A percentile compares a stretch with the other conserved stretches of the same genome.
phyloP scores from a whole-genome alignment of 2,888 invertebrate species.

The Drosophila mulleri region DNA sequence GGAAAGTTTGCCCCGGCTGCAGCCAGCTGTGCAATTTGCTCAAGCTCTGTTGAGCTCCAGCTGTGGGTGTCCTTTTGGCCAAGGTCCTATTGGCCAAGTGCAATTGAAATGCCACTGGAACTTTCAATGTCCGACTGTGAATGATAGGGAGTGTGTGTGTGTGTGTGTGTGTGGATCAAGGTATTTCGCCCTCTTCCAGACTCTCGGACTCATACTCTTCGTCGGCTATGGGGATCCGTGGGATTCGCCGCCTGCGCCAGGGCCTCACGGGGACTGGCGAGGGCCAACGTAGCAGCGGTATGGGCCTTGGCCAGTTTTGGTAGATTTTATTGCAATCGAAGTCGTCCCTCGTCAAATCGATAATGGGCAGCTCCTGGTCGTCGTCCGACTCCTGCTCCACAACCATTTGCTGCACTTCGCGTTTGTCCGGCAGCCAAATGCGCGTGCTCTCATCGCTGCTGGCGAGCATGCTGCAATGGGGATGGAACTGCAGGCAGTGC shows the following conservation, averaged over 20 bases:
- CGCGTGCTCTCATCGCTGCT: constrained; percentile 38
- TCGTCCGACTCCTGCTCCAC: neutral
- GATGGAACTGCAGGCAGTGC: constrained; percentile 52
- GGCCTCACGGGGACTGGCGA: too few relatives aligned
- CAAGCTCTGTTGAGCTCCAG: constrained; percentile 45
- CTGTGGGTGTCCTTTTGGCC: constrained; percentile 36
- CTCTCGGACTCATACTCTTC: neutral
- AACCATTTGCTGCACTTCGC: neutral
- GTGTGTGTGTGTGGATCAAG: constrained; percentile 12
- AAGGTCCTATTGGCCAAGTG: constrained; percentile 45
- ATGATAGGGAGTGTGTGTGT: neutral
- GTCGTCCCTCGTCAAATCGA: constrained; percentile 32
- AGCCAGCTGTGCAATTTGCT: constrained; percentile 76
- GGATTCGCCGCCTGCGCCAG: neutral
- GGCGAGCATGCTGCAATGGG: constrained; percentile 52
- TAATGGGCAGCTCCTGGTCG: constrained; percentile 7
- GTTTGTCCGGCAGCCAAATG: constrained; percentile 50
- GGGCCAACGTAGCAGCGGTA: neutral
- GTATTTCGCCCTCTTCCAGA: constrained; percentile 58
- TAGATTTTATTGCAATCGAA: neutral
- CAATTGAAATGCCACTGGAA: constrained; percentile 41
- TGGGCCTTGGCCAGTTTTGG: constrained; percentile 9
- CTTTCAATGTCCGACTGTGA: constrained; percentile 11
- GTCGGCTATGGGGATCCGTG: too few relatives aligned
- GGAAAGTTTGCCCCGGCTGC: constrained; percentile 34